These are phyloP conservation scores for Sylvietta virens DNA, from an alignment of 2,113 vertebrate species.

Conservation along the genomic window DNA sequence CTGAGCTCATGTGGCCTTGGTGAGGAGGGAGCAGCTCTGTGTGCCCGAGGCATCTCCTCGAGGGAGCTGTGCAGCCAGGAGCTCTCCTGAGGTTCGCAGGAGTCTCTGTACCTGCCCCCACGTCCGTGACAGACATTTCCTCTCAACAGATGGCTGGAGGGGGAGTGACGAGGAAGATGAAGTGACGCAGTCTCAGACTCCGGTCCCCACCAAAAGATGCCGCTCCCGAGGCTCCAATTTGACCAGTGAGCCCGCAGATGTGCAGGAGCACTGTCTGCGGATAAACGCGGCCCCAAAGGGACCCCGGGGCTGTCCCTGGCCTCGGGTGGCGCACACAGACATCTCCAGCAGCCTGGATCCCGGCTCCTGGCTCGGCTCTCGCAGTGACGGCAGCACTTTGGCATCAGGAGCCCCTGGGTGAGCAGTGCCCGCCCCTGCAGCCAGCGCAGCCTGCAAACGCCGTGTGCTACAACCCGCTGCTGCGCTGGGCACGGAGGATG, in stretches of 20 bases:
- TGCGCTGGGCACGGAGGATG: conserved; percentile 29
- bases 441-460: not conserved
- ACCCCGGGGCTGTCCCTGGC: not conserved
- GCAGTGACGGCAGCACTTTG: fast-evolving
- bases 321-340: not conserved
- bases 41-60: not conserved
- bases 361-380: not conserved
- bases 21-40: not conserved
- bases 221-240: fast-evolving
- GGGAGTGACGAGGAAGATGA: not conserved
- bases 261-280: not conserved
- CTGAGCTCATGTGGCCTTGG: fast-evolving
- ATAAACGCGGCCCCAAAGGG: fast-evolving
- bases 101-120: fast-evolving
- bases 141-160: not conserved
- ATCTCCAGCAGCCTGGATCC: not conserved
- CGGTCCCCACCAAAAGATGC: not conserved
- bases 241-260: fast-evolving
- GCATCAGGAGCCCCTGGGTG: not conserved
- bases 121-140: not conserved
- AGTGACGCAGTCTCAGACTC: not conserved
- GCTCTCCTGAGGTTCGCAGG: not conserved
- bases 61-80: not conserved
- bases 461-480: not conserved
- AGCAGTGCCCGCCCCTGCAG: conserved; percentile 7